These are phyloP conservation scores for Ditula angustiorana DNA, from an alignment of 2,888 invertebrate genomes.

Conservation along the genomic window DNA sequence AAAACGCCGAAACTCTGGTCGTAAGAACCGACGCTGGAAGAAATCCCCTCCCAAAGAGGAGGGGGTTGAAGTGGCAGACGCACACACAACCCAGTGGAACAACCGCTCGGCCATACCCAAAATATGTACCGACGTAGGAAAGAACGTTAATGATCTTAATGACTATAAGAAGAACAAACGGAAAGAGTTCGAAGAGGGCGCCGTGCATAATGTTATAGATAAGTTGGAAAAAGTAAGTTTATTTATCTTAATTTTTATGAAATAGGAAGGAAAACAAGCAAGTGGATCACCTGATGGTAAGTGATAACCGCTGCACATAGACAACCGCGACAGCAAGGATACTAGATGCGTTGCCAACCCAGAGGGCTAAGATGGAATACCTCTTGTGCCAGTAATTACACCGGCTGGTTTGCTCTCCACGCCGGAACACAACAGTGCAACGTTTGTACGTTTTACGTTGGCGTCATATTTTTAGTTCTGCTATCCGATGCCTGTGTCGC, in stretches of 20 bases:
- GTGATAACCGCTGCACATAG: too few species aligned
- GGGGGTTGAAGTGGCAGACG: neutral
- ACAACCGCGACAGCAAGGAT: too few species aligned
- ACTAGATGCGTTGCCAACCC: too few species aligned
- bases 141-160: conserved; percentile 71
- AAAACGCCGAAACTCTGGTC: conserved; percentile 66
- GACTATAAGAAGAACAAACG: conserved; percentile 49
- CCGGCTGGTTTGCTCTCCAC: too few species aligned
- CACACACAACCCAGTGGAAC: conserved; percentile 47
- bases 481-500: too few species aligned
- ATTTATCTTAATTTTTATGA: neutral
- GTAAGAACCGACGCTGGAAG: conserved; percentile 72
- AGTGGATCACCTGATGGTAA: too few species aligned
- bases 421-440: too few species aligned
- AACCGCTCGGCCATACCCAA: conserved; percentile 56
- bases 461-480: too few species aligned
- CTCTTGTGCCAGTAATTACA: too few species aligned
- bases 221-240: conserved; percentile 61
- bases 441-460: too few species aligned
- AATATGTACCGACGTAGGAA: conserved; percentile 62
- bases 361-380: too few species aligned
- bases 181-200: conserved; percentile 53
- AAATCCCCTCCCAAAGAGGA: conserved; percentile 69
- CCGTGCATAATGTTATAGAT: conserved; percentile 71
- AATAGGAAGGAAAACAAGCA: too few species aligned